Percentiles rank a stretch among this genome's conserved stretches.
Evolutionary conservation across 2,113 vertebrate genomes (phyloP).

Genomic region (Oncorhynchus keta): DNA sequence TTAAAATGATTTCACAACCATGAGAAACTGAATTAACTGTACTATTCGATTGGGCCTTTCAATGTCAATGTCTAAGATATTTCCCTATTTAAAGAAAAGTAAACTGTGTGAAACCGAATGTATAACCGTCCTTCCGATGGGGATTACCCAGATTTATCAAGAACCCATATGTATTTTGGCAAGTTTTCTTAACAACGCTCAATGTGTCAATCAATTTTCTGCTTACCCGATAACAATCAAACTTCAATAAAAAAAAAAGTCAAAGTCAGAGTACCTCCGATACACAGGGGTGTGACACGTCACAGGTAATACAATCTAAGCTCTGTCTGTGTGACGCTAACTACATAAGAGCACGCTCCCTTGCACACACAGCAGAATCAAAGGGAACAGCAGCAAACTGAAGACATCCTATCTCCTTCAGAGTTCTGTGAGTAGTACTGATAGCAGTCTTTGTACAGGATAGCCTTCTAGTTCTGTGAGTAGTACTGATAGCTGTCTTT

Average conservation of each 20-base stretch:
- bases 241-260: too few relatives aligned
- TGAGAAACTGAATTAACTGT: neutral
- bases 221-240: too few relatives aligned
- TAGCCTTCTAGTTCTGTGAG: conserved; percentile 20
- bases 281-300: conserved; percentile 38
- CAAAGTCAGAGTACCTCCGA: neutral
- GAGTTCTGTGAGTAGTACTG: conserved; percentile 22
- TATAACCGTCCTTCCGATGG: neutral
- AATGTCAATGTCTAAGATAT: too few relatives aligned
- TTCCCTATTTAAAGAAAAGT: too few relatives aligned
- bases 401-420: conserved; percentile 13
- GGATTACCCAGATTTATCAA: neutral
- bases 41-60: too few relatives aligned
- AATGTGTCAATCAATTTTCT: neutral
- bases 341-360: conserved; percentile 41
- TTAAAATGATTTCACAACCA: neutral
- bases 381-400: neutral
- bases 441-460: too few relatives aligned
- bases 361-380: conserved; percentile 26
- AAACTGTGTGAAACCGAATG: too few relatives aligned
- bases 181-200: too few relatives aligned
- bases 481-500: too few relatives aligned
- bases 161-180: neutral
- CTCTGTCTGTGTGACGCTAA: conserved; percentile 8
- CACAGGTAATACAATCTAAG: conserved; percentile 40